A percentile compares a stretch with the other conserved stretches of the same genome.
Conservation (phyloP, 2,888 invertebrate genomes). For the Orthosia gothica region DNA sequence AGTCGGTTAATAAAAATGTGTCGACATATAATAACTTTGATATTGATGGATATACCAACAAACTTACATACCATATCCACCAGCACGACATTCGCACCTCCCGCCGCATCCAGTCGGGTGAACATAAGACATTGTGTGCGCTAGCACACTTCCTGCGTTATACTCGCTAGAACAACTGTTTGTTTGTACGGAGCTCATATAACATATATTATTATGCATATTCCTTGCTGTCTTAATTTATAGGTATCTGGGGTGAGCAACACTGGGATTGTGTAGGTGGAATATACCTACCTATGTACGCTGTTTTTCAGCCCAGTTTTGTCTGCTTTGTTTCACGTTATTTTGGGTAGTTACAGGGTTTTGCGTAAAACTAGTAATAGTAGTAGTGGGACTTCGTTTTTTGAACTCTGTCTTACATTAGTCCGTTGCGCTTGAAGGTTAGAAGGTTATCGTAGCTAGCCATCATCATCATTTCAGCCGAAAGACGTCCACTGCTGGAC, state of each 20-base stretch:
- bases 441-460: no score
- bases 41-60: no score
- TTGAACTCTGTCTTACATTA: no score
- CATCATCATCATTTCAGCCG: no score
- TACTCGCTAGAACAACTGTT: conserved; percentile 88
- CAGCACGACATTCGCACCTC: conserved; percentile 51
- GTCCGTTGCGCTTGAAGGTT: no score
- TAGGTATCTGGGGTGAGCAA: conserved; percentile 59
- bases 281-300: conserved; percentile 8
- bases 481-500: no score
- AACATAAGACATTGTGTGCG: conserved; percentile 88
- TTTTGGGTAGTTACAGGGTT: neutral
- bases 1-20: no score
- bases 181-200: conserved; percentile 85
- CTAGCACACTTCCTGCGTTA: conserved; percentile 83
- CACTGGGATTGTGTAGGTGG: conserved; percentile 36
- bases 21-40: no score
- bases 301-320: conserved; percentile 25
- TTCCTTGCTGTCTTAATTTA: conserved; percentile 68
- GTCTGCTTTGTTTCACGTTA: neutral
- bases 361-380: no score
- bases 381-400: no score
- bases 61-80: conserved; percentile 21
- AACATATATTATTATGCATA: conserved; percentile 79
- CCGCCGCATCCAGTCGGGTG: conserved; percentile 81